Evolutionary conservation across 2,797 vertebrate species (phyloP), one percentile per base, ranked within the genome.

Genomic region (Furcifer pardalis): DNA sequence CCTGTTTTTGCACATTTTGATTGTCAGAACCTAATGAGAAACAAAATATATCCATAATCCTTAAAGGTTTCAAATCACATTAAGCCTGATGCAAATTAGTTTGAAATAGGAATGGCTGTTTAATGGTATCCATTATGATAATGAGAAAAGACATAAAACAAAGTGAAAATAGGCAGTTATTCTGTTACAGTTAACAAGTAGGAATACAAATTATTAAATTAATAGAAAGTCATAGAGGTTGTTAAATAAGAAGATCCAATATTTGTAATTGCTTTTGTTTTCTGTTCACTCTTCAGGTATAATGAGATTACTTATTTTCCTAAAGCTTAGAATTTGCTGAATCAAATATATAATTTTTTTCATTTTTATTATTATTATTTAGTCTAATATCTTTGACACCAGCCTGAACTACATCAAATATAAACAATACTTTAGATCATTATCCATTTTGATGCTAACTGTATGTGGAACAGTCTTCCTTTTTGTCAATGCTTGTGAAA

Each of bases 11-110:
- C 73, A 76, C 15, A 59, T 81, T 88, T 87, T 88, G 63, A 81
- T 84, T 93, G 19, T 88, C 71, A 86, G 84, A 91, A 87, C 78
- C 68, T 82, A 91, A 87, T 72, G 32, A 92, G 68, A 91, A 90
- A 84, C 4, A 8, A 91, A 89, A 88, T 81, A 83, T 40, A 89
- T 52, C 49, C 69, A 73, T 81, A 93, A 84, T 66, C 32, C 60
- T 81, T 82, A 84, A 89, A 86, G 72, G 59, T 84, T 89, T 44
- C 7, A 87, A 91, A 89, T 86, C 0, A 32, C 27, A 85, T 90
- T 86, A 86, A 82, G 49, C 1, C 19, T 62, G 35, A 88, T 88
- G 79, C 4, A 93, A 87, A 90, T 86, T 63, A 89, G 4, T 6
- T 89, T 90, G 75, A 49, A 82, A 86, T 86, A 88, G 52, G 32